Conservation (phyloP, 2,797 vertebrate genomes). For the Molothrus aeneus region DNA sequence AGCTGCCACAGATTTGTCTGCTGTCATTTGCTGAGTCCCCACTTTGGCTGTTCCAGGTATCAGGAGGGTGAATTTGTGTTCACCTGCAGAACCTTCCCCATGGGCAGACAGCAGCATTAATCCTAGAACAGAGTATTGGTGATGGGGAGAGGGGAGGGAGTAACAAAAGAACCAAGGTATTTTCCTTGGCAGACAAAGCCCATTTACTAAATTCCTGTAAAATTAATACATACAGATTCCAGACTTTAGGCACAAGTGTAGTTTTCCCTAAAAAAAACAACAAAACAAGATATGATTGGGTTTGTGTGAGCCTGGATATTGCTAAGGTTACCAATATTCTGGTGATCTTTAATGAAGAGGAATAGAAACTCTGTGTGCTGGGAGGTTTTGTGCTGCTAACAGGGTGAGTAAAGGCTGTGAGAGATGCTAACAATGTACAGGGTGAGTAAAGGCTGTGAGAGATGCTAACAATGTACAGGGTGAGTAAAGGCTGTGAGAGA, state of each 20-base stretch:
- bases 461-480: too few relatives aligned
- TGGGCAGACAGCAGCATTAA: neutral
- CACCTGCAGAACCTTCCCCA: neutral
- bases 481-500: neutral
- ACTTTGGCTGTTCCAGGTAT: neutral
- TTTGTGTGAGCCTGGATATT: neutral
- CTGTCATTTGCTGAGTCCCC: neutral
- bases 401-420: neutral
- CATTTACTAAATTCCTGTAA: neutral
- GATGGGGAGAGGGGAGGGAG: neutral
- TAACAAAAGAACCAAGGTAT: neutral
- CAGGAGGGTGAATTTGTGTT: too few relatives aligned
- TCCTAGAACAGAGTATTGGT: fast-evolving
- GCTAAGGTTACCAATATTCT: neutral
- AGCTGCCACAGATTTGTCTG: neutral
- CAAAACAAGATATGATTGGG: fast-evolving
- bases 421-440: too few relatives aligned
- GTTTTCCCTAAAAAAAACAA: neutral
- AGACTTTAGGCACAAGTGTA: fast-evolving
- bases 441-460: too few relatives aligned
- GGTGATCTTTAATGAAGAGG: neutral
- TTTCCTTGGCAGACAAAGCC: neutral
- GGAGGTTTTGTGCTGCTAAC: neutral
- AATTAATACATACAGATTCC: neutral
- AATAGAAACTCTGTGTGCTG: neutral